These are phyloP conservation scores for Drosophila parvula DNA, from an alignment of 1,140 invertebrate genomes.

Conservation along the genomic window DNA sequence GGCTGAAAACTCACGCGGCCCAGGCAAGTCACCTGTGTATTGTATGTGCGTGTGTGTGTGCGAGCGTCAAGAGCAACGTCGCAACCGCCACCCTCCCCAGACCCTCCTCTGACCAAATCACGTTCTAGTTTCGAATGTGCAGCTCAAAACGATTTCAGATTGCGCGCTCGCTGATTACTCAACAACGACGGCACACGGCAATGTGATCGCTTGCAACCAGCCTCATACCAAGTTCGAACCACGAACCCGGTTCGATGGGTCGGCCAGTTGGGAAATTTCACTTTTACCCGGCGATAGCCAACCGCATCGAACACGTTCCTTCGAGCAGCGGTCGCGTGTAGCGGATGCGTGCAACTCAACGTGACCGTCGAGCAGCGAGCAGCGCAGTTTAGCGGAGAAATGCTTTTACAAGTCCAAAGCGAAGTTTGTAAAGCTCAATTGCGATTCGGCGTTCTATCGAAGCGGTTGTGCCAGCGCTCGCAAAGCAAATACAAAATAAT, in stretches of 20 bases:
- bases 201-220: conserved; percentile 70
- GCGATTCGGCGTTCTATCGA: conserved; percentile 74
- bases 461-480: conserved; percentile 69
- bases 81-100: background rate
- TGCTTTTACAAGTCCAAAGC: conserved; percentile 76
- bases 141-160: conserved; percentile 70
- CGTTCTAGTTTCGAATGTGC: conserved; percentile 77
- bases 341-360: conserved; percentile 69
- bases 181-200: conserved; percentile 44
- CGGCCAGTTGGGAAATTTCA: conserved; percentile 60
- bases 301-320: conserved; percentile 30
- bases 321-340: conserved; percentile 71
- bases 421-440: conserved; percentile 63
- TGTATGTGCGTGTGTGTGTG: conserved; percentile 3
- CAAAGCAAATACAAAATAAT: conserved; percentile 6
- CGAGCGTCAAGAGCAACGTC: conserved; percentile 39
- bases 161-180: conserved; percentile 68
- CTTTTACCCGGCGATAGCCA: conserved; percentile 49
- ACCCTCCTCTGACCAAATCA: conserved; percentile 47
- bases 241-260: background rate
- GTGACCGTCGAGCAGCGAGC: conserved; percentile 61
- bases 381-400: conserved; percentile 61
- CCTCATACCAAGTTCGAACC: conserved; percentile 3
- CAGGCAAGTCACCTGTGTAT: conserved; percentile 34
- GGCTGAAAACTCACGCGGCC: conserved; percentile 47